These are phyloP conservation scores for Chaetodon trifasciatus DNA, from an alignment of 2,797 vertebrate genomes.

Conservation along the genomic window DNA sequence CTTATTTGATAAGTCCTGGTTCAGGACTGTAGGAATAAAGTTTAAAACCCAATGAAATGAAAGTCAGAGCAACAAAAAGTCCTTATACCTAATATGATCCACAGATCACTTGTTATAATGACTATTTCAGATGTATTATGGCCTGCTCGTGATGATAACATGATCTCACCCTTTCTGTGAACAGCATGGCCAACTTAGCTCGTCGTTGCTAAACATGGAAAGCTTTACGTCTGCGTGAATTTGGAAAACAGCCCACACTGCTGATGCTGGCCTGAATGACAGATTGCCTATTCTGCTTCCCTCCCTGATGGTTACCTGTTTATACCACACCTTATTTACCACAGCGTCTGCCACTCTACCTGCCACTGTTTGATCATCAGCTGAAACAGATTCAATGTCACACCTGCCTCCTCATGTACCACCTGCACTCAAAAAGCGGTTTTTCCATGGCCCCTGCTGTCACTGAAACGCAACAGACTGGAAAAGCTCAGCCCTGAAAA, in stretches of 20 bases:
- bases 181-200: too few species aligned
- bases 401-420: slow-evolving; percentile 11
- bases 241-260: neutral
- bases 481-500: neutral
- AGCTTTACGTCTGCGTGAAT: neutral
- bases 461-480: neutral
- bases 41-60: neutral
- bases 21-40: too few species aligned
- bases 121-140: neutral
- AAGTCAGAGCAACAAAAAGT: neutral
- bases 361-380: neutral
- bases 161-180: neutral
- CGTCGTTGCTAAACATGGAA: neutral
- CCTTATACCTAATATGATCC: neutral
- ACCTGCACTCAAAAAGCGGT: neutral
- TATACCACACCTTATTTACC: slow-evolving; percentile 1
- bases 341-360: neutral
- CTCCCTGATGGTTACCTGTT: neutral
- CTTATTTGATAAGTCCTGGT: neutral
- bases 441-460: neutral
- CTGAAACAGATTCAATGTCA: neutral
- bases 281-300: neutral
- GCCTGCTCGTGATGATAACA: neutral
- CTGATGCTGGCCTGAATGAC: neutral
- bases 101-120: neutral